These are phyloP conservation scores for Sinocyclocheilus rhinocerous DNA, from an alignment of 2,113 vertebrate species.

Conservation along the genomic window DNA sequence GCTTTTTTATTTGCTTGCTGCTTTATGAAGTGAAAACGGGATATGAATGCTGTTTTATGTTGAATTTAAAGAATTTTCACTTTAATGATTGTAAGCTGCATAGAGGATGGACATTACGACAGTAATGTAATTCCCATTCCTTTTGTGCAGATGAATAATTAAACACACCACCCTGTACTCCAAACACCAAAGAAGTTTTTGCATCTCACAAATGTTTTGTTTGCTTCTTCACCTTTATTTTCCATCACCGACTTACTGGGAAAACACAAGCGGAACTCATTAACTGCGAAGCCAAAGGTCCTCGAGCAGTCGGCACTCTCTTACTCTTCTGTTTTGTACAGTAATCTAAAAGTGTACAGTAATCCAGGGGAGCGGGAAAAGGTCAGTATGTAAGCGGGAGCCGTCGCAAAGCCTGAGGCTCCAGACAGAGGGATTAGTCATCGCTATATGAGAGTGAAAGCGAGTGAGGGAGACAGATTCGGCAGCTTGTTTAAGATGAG, in stretches of 20 bases:
- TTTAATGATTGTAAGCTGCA: neutral
- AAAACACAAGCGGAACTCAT: conserved; percentile 62
- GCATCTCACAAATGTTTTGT: conserved; percentile 59
- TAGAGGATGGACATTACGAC: neutral
- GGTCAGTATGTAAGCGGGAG: conserved; percentile 74
- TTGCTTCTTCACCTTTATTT: conserved; percentile 63
- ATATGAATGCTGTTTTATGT: neutral
- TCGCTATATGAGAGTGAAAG: conserved; percentile 26
- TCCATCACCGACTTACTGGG: conserved; percentile 46
- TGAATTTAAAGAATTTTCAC: neutral
- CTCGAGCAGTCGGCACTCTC: conserved; percentile 65
- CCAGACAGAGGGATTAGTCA: conserved; percentile 56
- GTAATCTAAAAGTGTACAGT: conserved; percentile 68
- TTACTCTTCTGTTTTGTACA: conserved; percentile 70
- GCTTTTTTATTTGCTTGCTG: neutral
- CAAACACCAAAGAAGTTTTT: conserved; percentile 21
- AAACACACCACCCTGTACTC: neutral
- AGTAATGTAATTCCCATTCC: neutral
- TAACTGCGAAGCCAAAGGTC: conserved; percentile 71
- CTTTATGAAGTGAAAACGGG: neutral
- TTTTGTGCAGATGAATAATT: conserved; percentile 28
- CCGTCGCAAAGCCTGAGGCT: conserved; percentile 47
- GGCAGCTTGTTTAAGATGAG: conserved; percentile 21
- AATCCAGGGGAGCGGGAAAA: conserved; percentile 62
- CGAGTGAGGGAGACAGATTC: conserved; percentile 22